Evolutionary conservation across 2,888 invertebrate species (phyloP).

Genomic region (Hydrotaea diabolus): DNA sequence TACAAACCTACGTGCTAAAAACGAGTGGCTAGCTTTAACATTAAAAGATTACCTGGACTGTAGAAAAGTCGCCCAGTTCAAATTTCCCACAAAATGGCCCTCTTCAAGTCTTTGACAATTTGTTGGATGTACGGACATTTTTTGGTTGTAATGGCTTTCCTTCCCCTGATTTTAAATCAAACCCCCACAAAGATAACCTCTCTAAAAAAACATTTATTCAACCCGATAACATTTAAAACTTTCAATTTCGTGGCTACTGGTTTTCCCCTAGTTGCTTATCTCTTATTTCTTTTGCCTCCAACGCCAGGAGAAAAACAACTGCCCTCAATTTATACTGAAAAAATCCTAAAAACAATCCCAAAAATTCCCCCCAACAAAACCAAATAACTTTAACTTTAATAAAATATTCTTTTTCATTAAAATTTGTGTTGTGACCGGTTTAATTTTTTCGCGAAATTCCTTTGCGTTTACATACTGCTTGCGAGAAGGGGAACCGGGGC

Average conservation of each 20-base stretch:
- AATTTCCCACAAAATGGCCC: too few species aligned
- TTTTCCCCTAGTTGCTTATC: neutral
- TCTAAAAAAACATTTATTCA: neutral
- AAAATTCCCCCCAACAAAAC: neutral
- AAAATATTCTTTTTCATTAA: constrained; percentile 16
- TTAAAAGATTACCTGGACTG: too few species aligned
- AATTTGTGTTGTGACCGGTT: neutral
- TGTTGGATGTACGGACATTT: too few species aligned
- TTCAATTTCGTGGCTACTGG: neutral
- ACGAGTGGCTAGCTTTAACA: too few species aligned
- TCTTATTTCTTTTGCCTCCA: constrained; percentile 7
- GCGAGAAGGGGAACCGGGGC: neutral
- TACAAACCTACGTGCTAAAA: too few species aligned
- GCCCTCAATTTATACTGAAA: neutral
- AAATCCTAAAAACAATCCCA: constrained; percentile 4
- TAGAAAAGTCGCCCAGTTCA: too few species aligned
- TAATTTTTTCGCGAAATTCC: neutral
- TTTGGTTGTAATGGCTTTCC: too few species aligned
- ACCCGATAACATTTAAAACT: neutral
- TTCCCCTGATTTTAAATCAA: too few species aligned
- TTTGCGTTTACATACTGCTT: too few species aligned
- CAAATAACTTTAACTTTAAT: constrained; percentile 31
- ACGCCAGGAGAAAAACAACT: neutral
- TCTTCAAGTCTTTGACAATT: too few species aligned
- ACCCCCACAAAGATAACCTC: neutral